Evolutionary conservation across 1,140 invertebrate species (phyloP).

Genomic region (Gerris buenoi): DNA sequence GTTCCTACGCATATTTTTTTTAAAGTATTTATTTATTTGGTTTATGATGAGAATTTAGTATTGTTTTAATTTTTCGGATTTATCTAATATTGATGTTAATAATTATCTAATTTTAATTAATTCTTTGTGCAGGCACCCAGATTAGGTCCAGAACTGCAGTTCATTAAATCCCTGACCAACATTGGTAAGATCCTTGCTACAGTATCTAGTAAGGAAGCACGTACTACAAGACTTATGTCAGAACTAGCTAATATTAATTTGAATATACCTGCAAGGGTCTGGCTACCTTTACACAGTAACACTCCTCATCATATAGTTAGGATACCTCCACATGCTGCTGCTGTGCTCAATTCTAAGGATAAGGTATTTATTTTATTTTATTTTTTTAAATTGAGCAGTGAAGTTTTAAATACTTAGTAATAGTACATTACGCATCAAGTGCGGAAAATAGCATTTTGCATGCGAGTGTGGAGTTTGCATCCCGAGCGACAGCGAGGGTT

Average conservation of each 20-base stretch:
- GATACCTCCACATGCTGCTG: constrained; percentile 84
- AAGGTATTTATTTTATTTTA: constrained; percentile 43
- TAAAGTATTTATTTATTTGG: no score
- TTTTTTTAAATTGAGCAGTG: no score
- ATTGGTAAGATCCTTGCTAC: constrained; percentile 82
- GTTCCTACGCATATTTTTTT: no score
- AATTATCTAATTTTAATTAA: no score
- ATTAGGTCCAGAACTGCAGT: constrained; percentile 70
- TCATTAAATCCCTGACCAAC: constrained; percentile 68
- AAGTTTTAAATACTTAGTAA: no score
- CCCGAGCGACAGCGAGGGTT: no score
- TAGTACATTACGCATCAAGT: no score
- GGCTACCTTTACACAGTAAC: constrained; percentile 71
- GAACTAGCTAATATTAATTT: constrained; percentile 86
- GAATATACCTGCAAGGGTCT: constrained; percentile 92
- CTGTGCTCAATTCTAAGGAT: constrained; percentile 97
- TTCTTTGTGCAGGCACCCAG: constrained; percentile 64
- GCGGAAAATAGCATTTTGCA: no score
- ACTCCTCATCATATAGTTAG: constrained; percentile 70
- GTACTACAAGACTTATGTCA: constrained; percentile 75
- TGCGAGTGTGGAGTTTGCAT: no score
- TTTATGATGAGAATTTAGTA: no score
- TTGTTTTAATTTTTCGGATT: no score
- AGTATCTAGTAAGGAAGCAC: constrained; percentile 84
- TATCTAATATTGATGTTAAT: no score